phyloP scores from a whole-genome alignment of 1,140 invertebrate genomes.

The Augochlora pura region DNA sequence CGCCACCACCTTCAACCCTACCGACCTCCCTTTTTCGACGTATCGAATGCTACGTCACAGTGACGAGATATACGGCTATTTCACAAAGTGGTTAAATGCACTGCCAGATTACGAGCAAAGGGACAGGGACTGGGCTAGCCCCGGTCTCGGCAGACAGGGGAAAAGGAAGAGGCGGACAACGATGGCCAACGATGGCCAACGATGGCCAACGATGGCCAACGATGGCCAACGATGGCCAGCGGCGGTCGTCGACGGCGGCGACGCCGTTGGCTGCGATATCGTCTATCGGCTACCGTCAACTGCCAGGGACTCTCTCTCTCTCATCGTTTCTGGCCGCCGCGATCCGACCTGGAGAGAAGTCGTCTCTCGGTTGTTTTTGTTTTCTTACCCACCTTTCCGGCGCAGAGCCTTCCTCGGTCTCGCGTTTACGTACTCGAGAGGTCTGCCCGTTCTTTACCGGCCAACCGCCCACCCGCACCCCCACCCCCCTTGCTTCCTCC shows the following conservation, averaged over 20 bases:
- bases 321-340: slow-evolving; percentile 21
- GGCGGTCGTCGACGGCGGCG: background rate
- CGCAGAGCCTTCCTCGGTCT: background rate
- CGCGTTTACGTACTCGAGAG: slow-evolving; percentile 29
- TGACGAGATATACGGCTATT: slow-evolving; percentile 76
- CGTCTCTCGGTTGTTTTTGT: background rate
- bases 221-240: background rate
- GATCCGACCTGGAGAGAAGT: slow-evolving; percentile 18
- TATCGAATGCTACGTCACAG: slow-evolving; percentile 78
- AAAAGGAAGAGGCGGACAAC: slow-evolving; percentile 16
- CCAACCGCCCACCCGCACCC: no score
- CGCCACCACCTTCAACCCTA: slow-evolving; percentile 50
- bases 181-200: slow-evolving; percentile 18
- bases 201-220: slow-evolving; percentile 9
- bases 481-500: background rate
- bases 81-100: slow-evolving; percentile 80
- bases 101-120: slow-evolving; percentile 72
- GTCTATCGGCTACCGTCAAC: slow-evolving; percentile 32
- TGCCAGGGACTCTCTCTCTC: background rate
- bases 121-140: background rate
- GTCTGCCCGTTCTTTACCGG: slow-evolving; percentile 8
- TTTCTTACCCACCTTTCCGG: background rate
- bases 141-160: background rate
- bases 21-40: slow-evolving; percentile 65
- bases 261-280: slow-evolving; percentile 36